A percentile compares a stretch with the other conserved stretches of the same genome.
phyloP scores from a whole-genome alignment of 2,113 vertebrate species.

The Pionites leucogaster region DNA sequence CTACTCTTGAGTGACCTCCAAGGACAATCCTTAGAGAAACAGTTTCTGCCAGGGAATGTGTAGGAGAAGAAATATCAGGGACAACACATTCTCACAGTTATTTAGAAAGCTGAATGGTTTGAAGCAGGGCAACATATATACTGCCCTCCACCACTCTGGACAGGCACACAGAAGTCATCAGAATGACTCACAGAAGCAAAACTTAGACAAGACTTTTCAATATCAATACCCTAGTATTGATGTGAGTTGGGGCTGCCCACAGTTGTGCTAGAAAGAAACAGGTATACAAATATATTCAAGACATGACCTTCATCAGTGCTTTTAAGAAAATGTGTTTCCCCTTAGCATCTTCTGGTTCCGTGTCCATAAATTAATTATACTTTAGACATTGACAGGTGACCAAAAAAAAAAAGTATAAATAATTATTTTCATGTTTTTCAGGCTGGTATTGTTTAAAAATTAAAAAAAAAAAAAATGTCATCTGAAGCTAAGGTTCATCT shows the following conservation, averaged over 20 bases:
- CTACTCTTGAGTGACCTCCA: neutral
- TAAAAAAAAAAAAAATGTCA: neutral
- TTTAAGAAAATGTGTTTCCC: neutral
- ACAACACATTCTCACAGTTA: neutral
- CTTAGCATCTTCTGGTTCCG: neutral
- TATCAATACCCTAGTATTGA: neutral
- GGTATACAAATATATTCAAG: neutral
- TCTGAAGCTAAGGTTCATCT: conserved; percentile 11
- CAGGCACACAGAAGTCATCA: neutral
- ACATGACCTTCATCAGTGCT: neutral
- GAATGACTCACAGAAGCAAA: neutral
- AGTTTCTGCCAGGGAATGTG: neutral
- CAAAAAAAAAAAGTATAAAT: neutral
- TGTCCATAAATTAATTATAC: neutral
- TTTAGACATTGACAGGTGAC: neutral
- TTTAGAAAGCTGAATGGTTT: neutral
- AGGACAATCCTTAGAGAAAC: neutral
- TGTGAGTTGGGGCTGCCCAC: neutral
- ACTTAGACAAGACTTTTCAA: neutral
- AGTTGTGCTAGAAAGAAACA: neutral
- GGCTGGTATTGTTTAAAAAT: neutral
- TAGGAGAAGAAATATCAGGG: neutral
- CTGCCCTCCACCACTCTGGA: neutral
- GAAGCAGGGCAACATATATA: neutral
- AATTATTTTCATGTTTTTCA: neutral